Conservation (phyloP, 2,113 vertebrate genomes). For the Pogonocichla stellata region DNA sequence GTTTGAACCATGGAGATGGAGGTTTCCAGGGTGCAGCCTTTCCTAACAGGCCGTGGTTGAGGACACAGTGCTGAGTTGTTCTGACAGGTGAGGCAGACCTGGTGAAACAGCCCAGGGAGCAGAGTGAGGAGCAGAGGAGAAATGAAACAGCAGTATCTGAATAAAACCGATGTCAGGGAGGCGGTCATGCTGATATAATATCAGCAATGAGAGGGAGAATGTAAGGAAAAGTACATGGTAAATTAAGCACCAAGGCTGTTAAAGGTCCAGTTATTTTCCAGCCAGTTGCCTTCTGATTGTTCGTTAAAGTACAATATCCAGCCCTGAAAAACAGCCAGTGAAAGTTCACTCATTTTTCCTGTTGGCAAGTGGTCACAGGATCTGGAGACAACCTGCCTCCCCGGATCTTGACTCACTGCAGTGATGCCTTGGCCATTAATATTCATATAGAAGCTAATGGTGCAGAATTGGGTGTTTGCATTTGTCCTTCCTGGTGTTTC, state of each 20-base stretch:
- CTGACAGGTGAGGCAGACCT: not conserved
- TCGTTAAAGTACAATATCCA: constrained; percentile 56
- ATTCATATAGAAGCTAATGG: constrained; percentile 34
- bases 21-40: not conserved
- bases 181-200: constrained; percentile 59
- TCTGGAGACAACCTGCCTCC: not conserved
- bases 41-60: not conserved
- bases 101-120: not conserved
- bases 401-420: not conserved
- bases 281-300: constrained; percentile 70
- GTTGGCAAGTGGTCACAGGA: constrained; percentile 28
- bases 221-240: constrained; percentile 62
- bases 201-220: constrained; percentile 47
- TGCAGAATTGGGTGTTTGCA: constrained; percentile 22
- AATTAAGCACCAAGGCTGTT: constrained; percentile 68
- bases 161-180: constrained; percentile 41
- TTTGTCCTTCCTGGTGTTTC: constrained; percentile 17
- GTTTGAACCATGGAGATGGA: not conserved
- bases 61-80: not conserved
- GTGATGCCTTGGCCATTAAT: constrained; percentile 14
- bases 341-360: constrained; percentile 51
- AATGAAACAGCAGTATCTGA: constrained; percentile 58
- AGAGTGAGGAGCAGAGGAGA: not conserved
- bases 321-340: constrained; percentile 32
- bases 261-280: constrained; percentile 71